Base-by-base conservation (phyloP, 92 coral and sea anemone species). In the Scolanthus callimorphus region DNA sequence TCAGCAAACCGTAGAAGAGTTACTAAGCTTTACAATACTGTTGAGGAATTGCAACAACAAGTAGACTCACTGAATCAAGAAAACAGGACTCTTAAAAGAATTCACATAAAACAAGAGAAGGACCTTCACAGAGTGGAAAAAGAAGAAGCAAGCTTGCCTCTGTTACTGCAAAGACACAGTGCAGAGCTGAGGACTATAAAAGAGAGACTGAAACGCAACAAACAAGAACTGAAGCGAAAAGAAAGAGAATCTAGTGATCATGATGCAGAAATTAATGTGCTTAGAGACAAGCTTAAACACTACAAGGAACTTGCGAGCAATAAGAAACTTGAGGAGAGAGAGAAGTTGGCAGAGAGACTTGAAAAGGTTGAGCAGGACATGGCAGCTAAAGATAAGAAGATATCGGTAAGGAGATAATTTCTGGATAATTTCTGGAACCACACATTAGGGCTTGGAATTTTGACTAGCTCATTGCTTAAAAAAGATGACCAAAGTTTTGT, bases 1-100 rank as follows among this genome's bases (percentile, higher is more conserved):
- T 94, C 99, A 2, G 99, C 99, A 17, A 94, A 89, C 70, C 72
- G 83, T 30, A 69, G 84, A 79, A 94, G 80, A 53, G 96, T 94
- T 0, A 71, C 86, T 1, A 77, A 82, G 55, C 74, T 94, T 4
- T 71, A 89, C 62, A 89, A 86, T 61, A 67, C 83, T 23, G 79
- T 94, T 13, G 96, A 86, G 49, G 95, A 94, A 60, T 77, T 94
- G 11, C 78, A 84, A 11, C 84, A 73, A 56, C 96, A 94, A 43
- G 77, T 89, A 0, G 73, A 82, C n/a, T 61, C 47, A n/a, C 55
- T 89, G 20, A 61, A 78, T 17, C 74, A 69, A 11, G 99, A 94
- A 45, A 94, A 89, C 38, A 89, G 63, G 30, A 89, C 96, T 4
- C 73, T 94, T 25, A 79, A 83, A 47, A 65, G 88, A 74, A 56